Percentiles rank a stretch among this genome's conserved stretches.
phyloP scores from a whole-genome alignment of 2,797 vertebrate genomes.

The Perodicticus potto region DNA sequence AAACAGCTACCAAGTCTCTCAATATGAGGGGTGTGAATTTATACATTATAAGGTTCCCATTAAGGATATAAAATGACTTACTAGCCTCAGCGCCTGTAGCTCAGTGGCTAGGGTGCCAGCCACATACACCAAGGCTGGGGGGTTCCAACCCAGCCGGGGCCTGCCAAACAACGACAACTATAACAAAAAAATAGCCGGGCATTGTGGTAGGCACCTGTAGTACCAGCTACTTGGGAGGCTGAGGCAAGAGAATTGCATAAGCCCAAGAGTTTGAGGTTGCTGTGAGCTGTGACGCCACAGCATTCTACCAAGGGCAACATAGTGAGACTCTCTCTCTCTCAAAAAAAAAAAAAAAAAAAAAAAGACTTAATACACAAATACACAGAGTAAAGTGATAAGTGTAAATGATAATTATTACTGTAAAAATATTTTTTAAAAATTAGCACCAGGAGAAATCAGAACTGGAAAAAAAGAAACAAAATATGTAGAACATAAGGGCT shows the following conservation, averaged over 20 bases:
- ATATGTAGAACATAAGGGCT: background rate
- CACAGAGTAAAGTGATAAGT: background rate
- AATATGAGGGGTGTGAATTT: background rate
- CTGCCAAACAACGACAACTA: too few relatives aligned
- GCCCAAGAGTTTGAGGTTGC: too few relatives aligned
- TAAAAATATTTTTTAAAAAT: constrained; percentile 31
- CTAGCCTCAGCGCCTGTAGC: background rate
- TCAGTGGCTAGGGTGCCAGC: too few relatives aligned
- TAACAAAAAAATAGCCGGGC: too few relatives aligned
- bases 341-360: background rate
- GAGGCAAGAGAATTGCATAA: too few relatives aligned
- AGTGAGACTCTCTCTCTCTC: too few relatives aligned
- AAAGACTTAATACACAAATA: background rate
- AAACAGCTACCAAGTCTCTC: background rate
- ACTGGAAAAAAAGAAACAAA: constrained; percentile 28
- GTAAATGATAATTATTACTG: background rate
- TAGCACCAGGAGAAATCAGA: constrained; percentile 57
- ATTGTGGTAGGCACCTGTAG: too few relatives aligned
- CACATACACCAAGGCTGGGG: too few relatives aligned
- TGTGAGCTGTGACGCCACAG: too few relatives aligned
- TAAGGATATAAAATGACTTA: constrained; percentile 13
- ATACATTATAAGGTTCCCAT: background rate
- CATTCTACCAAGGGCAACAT: too few relatives aligned
- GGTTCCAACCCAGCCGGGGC: too few relatives aligned
- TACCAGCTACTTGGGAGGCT: too few relatives aligned